These are phyloP conservation scores for Philaenus spumarius DNA, from an alignment of 1,140 invertebrate genomes.

Conservation along the genomic window DNA sequence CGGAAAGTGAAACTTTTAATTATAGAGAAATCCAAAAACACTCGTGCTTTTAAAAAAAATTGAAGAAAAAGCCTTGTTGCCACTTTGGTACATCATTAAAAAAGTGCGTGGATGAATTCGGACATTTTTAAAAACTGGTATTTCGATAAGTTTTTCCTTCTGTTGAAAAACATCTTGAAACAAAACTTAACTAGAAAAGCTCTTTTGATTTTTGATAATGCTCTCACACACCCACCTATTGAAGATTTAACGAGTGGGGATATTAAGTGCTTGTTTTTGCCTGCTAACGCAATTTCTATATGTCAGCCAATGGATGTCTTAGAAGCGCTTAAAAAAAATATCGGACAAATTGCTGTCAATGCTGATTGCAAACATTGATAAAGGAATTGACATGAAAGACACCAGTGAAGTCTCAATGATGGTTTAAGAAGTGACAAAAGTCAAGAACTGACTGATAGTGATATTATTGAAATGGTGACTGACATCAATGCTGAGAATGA, in stretches of 20 bases:
- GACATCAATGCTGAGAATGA: no score
- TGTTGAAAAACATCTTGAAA: conserved; percentile 1
- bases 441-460: no score
- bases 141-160: conserved; percentile 1
- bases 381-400: no score
- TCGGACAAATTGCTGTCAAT: neutral
- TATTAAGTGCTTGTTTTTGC: conserved; percentile 21
- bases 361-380: no score
- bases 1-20: neutral
- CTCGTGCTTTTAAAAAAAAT: neutral
- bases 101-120: no score
- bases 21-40: conserved; percentile 3
- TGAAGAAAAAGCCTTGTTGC: neutral
- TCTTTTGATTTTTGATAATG: conserved; percentile 38
- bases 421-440: no score
- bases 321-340: conserved; percentile 17
- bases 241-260: conserved; percentile 2
- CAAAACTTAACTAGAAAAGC: conserved; percentile 35
- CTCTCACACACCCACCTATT: conserved; percentile 24
- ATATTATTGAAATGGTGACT: no score
- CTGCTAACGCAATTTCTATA: conserved; percentile 17
- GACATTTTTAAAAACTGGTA: conserved; percentile 24
- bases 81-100: neutral
- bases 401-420: no score
- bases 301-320: conserved; percentile 19